Conservation (phyloP, 64 coral and sea anemone species). For the Stichodactyla helianthus region DNA sequence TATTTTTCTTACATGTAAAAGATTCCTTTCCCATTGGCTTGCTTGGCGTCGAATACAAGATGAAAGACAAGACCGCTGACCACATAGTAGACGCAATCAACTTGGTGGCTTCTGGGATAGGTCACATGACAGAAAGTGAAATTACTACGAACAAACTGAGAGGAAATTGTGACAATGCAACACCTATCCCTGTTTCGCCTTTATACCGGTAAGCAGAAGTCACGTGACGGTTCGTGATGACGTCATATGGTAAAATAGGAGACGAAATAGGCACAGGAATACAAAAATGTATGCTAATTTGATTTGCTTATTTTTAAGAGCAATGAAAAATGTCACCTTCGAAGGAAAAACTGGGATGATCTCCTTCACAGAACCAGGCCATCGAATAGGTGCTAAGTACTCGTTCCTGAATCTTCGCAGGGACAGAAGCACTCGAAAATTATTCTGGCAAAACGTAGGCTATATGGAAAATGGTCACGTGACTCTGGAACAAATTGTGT, state of each 20-base stretch:
- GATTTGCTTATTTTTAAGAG: background rate
- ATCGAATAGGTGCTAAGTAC: background rate
- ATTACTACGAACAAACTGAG: background rate
- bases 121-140: background rate
- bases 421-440: background rate
- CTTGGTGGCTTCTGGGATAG: background rate
- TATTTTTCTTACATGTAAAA: background rate
- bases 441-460: constrained; percentile 21
- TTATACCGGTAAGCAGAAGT: background rate
- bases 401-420: constrained; percentile 18
- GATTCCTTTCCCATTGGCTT: constrained; percentile 8
- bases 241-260: background rate
- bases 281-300: no score
- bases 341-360: background rate
- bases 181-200: background rate
- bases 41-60: constrained; percentile 4
- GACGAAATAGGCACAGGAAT: no score
- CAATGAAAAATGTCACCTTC: constrained; percentile 6
- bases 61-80: constrained; percentile 2
- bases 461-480: constrained; percentile 18
- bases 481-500: constrained; percentile 19
- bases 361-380: background rate
- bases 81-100: constrained; percentile 14
- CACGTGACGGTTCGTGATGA: background rate
- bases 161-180: constrained; percentile 4